phyloP scores from a whole-genome alignment of 2,888 invertebrate species.

The Trichogramma evanescens region DNA sequence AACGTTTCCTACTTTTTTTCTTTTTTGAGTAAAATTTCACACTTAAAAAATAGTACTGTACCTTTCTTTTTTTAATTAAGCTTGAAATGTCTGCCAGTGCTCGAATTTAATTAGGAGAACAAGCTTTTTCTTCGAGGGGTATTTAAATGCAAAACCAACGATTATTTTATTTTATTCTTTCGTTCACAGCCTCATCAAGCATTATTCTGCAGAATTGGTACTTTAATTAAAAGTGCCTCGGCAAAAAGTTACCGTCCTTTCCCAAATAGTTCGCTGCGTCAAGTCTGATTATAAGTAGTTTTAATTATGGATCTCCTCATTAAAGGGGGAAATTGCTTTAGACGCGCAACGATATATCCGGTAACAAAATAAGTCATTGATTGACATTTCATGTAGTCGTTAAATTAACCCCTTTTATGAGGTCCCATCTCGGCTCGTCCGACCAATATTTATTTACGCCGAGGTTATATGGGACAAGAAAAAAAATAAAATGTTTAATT shows the following conservation, averaged over 20 bases:
- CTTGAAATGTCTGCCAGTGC: not conserved
- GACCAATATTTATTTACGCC: conserved; percentile 6
- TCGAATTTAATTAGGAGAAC: conserved; percentile 18
- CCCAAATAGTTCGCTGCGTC: conserved; percentile 2
- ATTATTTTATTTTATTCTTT: not conserved
- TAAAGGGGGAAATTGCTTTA: not conserved
- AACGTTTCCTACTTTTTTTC: conserved; percentile 5
- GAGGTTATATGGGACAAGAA: conserved; percentile 1
- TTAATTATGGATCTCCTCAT: conserved; percentile 8
- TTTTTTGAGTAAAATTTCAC: conserved; percentile 17
- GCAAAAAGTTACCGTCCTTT: conserved; percentile 10
- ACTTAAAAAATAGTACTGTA: not conserved
- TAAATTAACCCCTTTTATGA: too few species aligned
- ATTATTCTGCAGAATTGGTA: conserved; percentile 2
- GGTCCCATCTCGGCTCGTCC: not conserved
- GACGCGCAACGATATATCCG: not conserved
- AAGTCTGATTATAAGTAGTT: conserved; percentile 16
- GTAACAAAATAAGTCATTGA: too few species aligned
- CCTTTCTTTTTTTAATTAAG: conserved; percentile 5
- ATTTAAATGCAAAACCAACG: conserved; percentile 16
- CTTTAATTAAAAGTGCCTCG: conserved; percentile 17
- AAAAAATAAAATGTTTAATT: not conserved
- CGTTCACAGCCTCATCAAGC: not conserved
- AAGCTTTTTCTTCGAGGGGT: conserved; percentile 2
- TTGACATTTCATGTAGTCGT: too few species aligned